A percentile compares a stretch with the other conserved stretches of the same genome.
Conservation (phyloP, 2,888 invertebrate genomes). For the Harpalus rubripes region DNA sequence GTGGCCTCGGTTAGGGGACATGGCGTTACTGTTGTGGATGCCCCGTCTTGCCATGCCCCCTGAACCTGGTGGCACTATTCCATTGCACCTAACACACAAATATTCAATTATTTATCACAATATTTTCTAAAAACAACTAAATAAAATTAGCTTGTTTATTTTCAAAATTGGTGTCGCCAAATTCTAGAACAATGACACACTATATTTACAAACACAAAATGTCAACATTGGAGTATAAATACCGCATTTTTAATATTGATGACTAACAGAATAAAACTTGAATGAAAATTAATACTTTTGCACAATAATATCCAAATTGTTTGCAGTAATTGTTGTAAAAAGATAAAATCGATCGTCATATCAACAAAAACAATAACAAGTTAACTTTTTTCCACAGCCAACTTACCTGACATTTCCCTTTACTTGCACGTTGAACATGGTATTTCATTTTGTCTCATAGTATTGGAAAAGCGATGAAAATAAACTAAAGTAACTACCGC, state of each 20-base stretch:
- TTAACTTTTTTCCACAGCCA: background rate
- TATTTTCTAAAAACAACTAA: background rate
- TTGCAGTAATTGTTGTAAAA: conserved; percentile 19
- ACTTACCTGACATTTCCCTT: conserved; percentile 67
- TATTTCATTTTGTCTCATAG: conserved; percentile 63
- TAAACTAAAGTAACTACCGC: conserved; percentile 60
- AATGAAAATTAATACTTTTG: conserved; percentile 15
- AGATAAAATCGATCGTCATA: conserved; percentile 7
- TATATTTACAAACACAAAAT: conserved; percentile 10
- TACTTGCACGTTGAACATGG: conserved; percentile 65
- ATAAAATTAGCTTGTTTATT: background rate
- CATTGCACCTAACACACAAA: conserved; percentile 71
- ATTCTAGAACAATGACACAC: conserved; percentile 15
- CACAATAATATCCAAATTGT: conserved; percentile 12
- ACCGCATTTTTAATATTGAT: conserved; percentile 23
- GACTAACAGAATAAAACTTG: background rate
- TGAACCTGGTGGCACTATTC: conserved; percentile 64
- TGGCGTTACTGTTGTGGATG: conserved; percentile 72
- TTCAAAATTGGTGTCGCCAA: background rate
- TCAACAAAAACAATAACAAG: conserved; percentile 23
- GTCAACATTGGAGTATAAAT: conserved; percentile 12
- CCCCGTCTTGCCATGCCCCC: conserved; percentile 71
- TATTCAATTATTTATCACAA: background rate
- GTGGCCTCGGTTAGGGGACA: conserved; percentile 70
- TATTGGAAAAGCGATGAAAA: conserved; percentile 29